A percentile compares a stretch with the other conserved stretches of the same genome.
These are phyloP conservation scores for Macaria notata DNA, from an alignment of 2,888 invertebrate genomes.

Conservation along the genomic window DNA sequence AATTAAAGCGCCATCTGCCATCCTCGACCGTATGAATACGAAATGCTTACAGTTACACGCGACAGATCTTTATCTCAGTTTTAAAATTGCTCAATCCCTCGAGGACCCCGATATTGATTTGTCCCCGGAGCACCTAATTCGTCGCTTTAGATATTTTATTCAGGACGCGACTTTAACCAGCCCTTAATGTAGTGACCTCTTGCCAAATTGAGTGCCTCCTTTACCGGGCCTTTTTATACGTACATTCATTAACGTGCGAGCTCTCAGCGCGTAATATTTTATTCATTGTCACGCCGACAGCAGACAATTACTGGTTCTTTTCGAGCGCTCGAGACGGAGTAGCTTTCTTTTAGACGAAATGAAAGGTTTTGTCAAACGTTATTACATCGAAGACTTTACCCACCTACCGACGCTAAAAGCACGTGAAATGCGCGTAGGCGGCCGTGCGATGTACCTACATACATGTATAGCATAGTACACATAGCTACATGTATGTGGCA, in stretches of 20 bases:
- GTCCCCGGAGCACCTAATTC: slow-evolving; percentile 72
- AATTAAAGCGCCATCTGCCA: slow-evolving; percentile 81
- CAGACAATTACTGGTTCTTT: slow-evolving; percentile 59
- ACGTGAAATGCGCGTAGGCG: slow-evolving; percentile 61
- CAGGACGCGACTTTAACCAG: slow-evolving; percentile 58
- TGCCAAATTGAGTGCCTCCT: slow-evolving; percentile 32
- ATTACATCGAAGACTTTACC: slow-evolving; percentile 65
- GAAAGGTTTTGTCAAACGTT: slow-evolving; percentile 66
- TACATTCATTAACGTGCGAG: slow-evolving; percentile 35
- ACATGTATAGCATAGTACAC: slow-evolving; percentile 24
- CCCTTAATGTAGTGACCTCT: slow-evolving; percentile 40
- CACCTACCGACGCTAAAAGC: slow-evolving; percentile 66
- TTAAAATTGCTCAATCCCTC: slow-evolving; percentile 79
- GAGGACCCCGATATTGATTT: slow-evolving; percentile 72
- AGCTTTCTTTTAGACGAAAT: slow-evolving; percentile 59
- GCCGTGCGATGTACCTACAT: slow-evolving; percentile 34
- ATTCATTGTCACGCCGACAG: slow-evolving; percentile 51
- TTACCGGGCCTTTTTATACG: slow-evolving; percentile 26
- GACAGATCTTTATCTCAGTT: slow-evolving; percentile 80
- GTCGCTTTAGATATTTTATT: slow-evolving; percentile 70
- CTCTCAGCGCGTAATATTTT: slow-evolving; percentile 53
- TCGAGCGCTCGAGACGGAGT: slow-evolving; percentile 54
- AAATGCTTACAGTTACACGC: slow-evolving; percentile 73
- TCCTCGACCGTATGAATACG: slow-evolving; percentile 77
- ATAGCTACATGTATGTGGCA: slow-evolving; percentile 41